Percentiles rank a stretch among this genome's conserved stretches.
Evolutionary conservation across 2,888 invertebrate species (phyloP).

Genomic region (Nemurella pictetii): DNA sequence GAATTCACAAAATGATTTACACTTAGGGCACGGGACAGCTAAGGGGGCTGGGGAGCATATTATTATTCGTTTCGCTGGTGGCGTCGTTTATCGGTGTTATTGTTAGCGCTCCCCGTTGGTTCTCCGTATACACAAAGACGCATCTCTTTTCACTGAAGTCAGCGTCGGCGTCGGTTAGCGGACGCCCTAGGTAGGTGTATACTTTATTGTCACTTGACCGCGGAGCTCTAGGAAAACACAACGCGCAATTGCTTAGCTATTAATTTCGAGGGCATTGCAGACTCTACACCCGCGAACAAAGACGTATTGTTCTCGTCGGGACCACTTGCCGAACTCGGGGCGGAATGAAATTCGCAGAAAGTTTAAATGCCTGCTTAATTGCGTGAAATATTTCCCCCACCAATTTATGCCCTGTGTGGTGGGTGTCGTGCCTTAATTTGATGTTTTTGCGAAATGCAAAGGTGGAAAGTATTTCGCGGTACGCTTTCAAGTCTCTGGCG

Average conservation of each 20-base stretch:
- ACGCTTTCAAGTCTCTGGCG: too few relatives aligned
- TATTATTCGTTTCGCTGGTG: not conserved
- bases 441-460: too few relatives aligned
- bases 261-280: not conserved
- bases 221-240: not conserved
- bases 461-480: too few relatives aligned
- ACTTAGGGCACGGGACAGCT: not conserved
- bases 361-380: not conserved
- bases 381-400: not conserved
- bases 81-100: not conserved
- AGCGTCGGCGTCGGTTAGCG: not conserved
- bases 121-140: not conserved
- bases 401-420: not conserved
- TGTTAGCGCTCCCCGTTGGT: not conserved
- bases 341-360: not conserved
- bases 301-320: not conserved
- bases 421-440: too few relatives aligned
- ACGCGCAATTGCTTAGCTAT: not conserved
- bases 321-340: not conserved
- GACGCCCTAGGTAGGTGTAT: not conserved
- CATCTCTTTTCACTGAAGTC: not conserved
- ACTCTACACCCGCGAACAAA: not conserved
- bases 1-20: not conserved
- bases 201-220: not conserved
- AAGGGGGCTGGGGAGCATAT: not conserved